Percentiles rank a stretch among this genome's conserved stretches.
phyloP scores from a whole-genome alignment of 2,113 vertebrate species.

The Scophthalmus maximus region DNA sequence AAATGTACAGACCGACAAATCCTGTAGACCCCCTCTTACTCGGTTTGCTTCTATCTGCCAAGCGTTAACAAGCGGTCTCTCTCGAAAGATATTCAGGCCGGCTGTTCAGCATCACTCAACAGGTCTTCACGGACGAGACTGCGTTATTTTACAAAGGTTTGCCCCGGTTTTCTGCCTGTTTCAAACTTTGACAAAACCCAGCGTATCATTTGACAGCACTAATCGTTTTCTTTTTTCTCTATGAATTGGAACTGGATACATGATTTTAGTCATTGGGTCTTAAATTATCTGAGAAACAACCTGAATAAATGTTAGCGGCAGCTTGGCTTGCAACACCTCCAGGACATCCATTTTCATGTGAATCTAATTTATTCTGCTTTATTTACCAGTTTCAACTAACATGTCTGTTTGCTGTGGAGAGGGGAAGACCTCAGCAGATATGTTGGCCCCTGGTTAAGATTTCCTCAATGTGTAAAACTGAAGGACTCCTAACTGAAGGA shows the following conservation, averaged over 20 bases:
- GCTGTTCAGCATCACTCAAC: slow-evolving; percentile 29
- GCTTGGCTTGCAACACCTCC: too few species aligned
- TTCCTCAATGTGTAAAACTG: too few species aligned
- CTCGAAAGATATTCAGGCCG: background rate
- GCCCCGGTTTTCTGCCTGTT: slow-evolving; percentile 8
- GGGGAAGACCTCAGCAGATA: background rate
- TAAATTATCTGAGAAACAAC: background rate
- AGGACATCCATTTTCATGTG: too few species aligned
- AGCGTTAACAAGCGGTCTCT: background rate
- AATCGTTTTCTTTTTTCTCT: too few species aligned
- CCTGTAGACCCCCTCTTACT: background rate
- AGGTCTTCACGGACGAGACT: slow-evolving; percentile 28
- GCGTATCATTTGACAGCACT: background rate
- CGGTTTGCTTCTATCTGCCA: background rate
- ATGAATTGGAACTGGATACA: background rate
- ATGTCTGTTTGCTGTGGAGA: too few species aligned
- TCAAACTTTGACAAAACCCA: background rate
- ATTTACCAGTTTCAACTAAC: too few species aligned
- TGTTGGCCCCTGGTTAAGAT: background rate
- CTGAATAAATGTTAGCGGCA: background rate
- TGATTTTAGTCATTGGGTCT: background rate
- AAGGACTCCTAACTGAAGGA: too few species aligned
- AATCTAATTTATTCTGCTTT: too few species aligned
- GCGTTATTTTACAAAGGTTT: slow-evolving; percentile 2
- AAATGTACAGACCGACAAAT: slow-evolving; percentile 29